phyloP scores from a whole-genome alignment of 2,888 invertebrate genomes.

The Pseudococcus viburni region DNA sequence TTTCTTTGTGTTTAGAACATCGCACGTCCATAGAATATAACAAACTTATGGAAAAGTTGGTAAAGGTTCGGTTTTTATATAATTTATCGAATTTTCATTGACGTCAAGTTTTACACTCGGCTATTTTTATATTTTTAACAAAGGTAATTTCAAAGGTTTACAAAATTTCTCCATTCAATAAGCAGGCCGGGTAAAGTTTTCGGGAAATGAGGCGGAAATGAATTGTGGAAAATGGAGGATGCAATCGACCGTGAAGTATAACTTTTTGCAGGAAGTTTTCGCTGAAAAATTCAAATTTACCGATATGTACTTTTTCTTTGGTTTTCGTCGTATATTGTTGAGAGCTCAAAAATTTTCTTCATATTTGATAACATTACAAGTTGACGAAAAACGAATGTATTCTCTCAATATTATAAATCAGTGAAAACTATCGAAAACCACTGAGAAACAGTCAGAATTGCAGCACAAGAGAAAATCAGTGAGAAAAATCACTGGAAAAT shows the following conservation, averaged over 20 bases:
- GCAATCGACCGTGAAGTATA: not conserved
- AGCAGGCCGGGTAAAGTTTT: not conserved
- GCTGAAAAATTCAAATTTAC: not conserved
- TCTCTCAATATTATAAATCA: no score
- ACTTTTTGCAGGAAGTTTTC: not conserved
- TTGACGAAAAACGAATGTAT: not conserved
- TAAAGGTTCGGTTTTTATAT: constrained; percentile 28
- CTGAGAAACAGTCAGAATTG: no score
- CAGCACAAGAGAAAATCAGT: no score
- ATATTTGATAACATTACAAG: not conserved
- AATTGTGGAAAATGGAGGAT: not conserved
- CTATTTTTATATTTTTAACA: constrained; percentile 16
- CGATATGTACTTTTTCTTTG: not conserved
- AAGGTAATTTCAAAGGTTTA: constrained; percentile 19
- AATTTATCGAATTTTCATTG: constrained; percentile 38
- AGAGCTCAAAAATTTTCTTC: not conserved
- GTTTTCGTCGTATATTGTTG: not conserved
- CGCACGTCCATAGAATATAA: not conserved
- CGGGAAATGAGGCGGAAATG: constrained; percentile 28
- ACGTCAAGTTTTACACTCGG: not conserved
- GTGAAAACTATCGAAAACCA: no score
- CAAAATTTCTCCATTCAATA: not conserved
- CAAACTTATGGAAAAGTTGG: constrained; percentile 6
- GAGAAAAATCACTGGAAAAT: no score
- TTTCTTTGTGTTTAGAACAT: not conserved